A percentile compares a stretch with the other conserved stretches of the same genome.
Conservation (phyloP, 2,797 vertebrate genomes). For the Sparidentex hasta region DNA sequence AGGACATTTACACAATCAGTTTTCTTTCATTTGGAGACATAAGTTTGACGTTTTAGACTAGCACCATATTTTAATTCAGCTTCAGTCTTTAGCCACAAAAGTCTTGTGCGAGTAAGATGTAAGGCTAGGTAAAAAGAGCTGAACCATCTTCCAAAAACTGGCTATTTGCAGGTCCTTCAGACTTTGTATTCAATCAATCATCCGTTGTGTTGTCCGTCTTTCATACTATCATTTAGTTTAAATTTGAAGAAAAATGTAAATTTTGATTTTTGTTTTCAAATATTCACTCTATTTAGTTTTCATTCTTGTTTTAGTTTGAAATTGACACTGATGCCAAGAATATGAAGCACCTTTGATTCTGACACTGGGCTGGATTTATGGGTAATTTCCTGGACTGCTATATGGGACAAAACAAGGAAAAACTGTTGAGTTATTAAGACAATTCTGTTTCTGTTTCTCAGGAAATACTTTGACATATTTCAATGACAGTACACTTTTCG, state of each 20-base stretch:
- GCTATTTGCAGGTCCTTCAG: not conserved
- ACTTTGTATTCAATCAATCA: not conserved
- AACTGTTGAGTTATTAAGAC: too few relatives aligned
- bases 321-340: too few relatives aligned
- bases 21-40: not conserved
- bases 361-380: too few relatives aligned
- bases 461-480: not conserved
- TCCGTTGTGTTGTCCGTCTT: not conserved
- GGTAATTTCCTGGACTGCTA: too few relatives aligned
- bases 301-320: too few relatives aligned
- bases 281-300: too few relatives aligned
- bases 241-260: not conserved
- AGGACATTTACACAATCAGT: rapidly evolving
- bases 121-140: not conserved
- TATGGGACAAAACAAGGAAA: too few relatives aligned
- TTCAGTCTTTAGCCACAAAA: not conserved
- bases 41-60: not conserved
- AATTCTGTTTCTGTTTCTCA: not conserved
- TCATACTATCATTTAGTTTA: not conserved
- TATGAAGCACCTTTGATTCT: too few relatives aligned
- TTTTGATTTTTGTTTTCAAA: not conserved
- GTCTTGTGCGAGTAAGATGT: not conserved
- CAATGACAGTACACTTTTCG: not conserved
- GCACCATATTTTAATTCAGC: not conserved
- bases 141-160: not conserved